Conservation (phyloP, 2,888 invertebrate species). For the Dioctria rufipes region DNA sequence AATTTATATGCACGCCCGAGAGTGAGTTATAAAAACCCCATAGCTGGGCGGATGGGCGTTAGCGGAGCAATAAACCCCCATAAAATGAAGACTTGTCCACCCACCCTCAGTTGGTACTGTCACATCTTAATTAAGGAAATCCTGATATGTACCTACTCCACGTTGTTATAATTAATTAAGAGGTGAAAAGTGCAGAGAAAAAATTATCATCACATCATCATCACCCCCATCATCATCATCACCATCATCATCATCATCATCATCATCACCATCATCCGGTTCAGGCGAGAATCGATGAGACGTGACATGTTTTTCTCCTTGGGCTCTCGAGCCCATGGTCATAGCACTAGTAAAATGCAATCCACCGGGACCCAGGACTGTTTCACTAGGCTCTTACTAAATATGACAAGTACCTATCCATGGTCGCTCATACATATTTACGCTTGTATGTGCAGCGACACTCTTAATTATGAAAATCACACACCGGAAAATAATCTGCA, state of each 20-base stretch:
- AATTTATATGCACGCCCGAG: slow-evolving; percentile 39
- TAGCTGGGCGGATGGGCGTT: neutral
- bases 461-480: slow-evolving; percentile 50
- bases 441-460: slow-evolving; percentile 17
- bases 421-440: neutral
- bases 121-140: slow-evolving; percentile 50
- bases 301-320: slow-evolving; percentile 18
- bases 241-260: too few relatives aligned
- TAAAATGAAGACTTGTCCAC: slow-evolving; percentile 27
- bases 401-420: neutral
- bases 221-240: too few relatives aligned
- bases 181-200: slow-evolving; percentile 21
- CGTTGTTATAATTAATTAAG: slow-evolving; percentile 46
- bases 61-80: slow-evolving; percentile 12
- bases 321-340: neutral
- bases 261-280: slow-evolving; percentile 10
- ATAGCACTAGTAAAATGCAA: slow-evolving; percentile 13
- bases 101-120: neutral
- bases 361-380: neutral
- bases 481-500: slow-evolving; percentile 48
- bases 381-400: too few relatives aligned
- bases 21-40: slow-evolving; percentile 43
- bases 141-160: slow-evolving; percentile 6
- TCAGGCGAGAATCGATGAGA: slow-evolving; percentile 42
- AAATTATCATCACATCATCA: neutral